Conservation (phyloP, 1,140 invertebrate species). For the Ridgeia piscesae region DNA sequence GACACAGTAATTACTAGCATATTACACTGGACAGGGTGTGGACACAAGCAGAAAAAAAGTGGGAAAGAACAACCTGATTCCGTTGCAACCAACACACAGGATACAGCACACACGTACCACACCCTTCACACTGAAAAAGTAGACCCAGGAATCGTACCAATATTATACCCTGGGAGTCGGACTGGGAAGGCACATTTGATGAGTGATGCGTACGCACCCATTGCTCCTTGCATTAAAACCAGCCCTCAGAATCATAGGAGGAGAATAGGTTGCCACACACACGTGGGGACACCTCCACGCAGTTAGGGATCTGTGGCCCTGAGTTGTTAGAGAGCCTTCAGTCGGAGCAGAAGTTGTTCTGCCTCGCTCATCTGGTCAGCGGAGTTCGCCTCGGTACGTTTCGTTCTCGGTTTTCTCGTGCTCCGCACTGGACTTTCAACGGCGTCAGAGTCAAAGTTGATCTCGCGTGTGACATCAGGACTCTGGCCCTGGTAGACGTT, state of each 20-base stretch:
- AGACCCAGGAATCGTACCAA: neutral
- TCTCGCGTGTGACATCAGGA: constrained; percentile 36
- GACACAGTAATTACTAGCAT: neutral
- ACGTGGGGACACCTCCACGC: neutral
- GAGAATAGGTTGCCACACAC: neutral
- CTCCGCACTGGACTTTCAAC: neutral
- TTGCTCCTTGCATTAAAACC: neutral
- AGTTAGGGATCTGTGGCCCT: neutral
- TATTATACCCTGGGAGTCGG: neutral
- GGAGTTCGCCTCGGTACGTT: neutral
- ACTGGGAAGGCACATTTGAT: neutral
- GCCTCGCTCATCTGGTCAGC: constrained; percentile 17
- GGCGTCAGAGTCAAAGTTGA: constrained; percentile 37
- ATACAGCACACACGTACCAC: neutral
- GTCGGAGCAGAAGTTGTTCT: constrained; percentile 14
- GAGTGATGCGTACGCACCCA: neutral
- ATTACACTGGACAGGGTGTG: neutral
- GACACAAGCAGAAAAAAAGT: neutral
- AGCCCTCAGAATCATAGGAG: neutral
- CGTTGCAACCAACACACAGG: neutral
- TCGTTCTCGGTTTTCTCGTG: neutral
- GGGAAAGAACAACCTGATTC: neutral
- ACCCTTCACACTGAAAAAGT: neutral
- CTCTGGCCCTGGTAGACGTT: constrained; percentile 36
- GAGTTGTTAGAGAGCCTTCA: constrained; percentile 16